Base-by-base conservation (phyloP, 2,797 vertebrate species). In the Thunnus albacares region DNA sequence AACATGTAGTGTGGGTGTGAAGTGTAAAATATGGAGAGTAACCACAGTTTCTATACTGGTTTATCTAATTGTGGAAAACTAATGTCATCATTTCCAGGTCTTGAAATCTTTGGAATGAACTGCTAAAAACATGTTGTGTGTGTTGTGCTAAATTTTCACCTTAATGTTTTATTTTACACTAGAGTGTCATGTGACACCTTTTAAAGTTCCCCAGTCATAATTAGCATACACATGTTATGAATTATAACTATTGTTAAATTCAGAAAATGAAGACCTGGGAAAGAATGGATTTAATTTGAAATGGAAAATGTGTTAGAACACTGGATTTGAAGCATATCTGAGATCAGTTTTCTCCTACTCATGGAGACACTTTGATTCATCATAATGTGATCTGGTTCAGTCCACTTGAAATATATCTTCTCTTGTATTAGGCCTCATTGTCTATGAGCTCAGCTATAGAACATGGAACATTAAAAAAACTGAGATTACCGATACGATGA, bases 401-500 rank as follows among this genome's bases (percentile, higher is more conserved):
- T 62, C 67, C 3, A 26, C 12, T 60, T 68, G 38, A 79, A 82
- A 69, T 67, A 33, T 53, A 45, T 72, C 65, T 24, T 1, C 35
- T 58, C 11, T 49, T 63, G 58, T 66, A 10, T 49, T 10, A 5
- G 38, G 4, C n/a, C 12, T 73, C 18, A 14, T 45, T 58, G 43
- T 70, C 24, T 81, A 30, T 57, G 43, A 45, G 58, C 68, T 69
- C 53, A 47, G 61, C 62, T 35, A 5, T 7, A 11, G 47, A 72
- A 64, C 71, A 74, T 9, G 15, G 47, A 75, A 64, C 71, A 74
- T 47, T 77, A 83, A 88, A 58, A 22, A 71, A 28, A 45, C 51
- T 35, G 26, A 66, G 38, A 67, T 62, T 70, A 53, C 35, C 52
- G 51, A 71, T 9, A 47, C 60, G 66, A 20, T 47, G 45, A 68